Base-by-base conservation (phyloP, 53 echinoderm and acorn worm species). In the Astropecten irregularis region DNA sequence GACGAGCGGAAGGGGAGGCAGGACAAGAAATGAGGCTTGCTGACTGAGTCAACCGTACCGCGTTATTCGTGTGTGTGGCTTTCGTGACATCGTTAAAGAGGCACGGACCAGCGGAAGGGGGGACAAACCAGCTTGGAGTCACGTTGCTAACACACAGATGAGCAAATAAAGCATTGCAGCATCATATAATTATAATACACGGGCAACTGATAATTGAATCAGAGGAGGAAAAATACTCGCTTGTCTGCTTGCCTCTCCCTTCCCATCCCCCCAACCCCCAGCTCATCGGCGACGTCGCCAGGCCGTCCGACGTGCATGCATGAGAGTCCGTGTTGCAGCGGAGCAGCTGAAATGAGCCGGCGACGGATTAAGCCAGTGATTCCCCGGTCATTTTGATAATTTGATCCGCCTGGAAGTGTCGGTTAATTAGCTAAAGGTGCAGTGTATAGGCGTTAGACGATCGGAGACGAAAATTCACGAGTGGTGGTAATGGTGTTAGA, bases 71-170 rank as follows among this genome's bases (percentile, higher is more conserved):
- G 76, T 76, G 49, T 71, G 76, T 15, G 58, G 8, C 3, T 31
- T 76, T 76, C 76, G 76, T 76, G 76, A 76, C 76, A 40, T 52
- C 51, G 2, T 23, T 13, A 9, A n/a, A n/a, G n/a, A 20, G 49
- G 49, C 32, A 28, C 33, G 35, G 52, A 2, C 22, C 49, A 4
- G 71, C 20, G 5, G 34, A 21, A n/a, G n/a, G n/a, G n/a, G n/a
- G n/a, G n/a, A n/a, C n/a, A 50, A 71, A 49, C 71, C 30, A 38
- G 55, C 76, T 35, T 14, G 34, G 40, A 76, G 76, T 76, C 76
- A 76, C 76, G 76, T 76, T 76, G 76, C 25, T 29, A 57, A 57
- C 40, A 76, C 76, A 76, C 76, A 76, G 76, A 54, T 76, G 76
- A 40, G 54, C 58, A 76, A 76, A 76, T 76, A 76, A 76, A n/a